Evolutionary conservation across 2,888 invertebrate genomes (phyloP).

Genomic region (Eristalis arbustorum): DNA sequence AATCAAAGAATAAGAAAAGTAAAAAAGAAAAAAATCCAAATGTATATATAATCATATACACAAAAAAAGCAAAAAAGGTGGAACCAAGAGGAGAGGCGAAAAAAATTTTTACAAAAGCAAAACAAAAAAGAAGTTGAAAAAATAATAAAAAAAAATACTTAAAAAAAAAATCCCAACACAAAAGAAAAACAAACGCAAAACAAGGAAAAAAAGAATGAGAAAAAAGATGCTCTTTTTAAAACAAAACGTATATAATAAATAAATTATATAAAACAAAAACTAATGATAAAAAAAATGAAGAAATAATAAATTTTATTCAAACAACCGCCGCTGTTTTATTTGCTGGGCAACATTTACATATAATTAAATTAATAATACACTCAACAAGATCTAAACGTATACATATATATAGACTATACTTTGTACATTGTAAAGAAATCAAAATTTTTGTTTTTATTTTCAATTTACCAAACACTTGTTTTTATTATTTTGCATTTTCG

Average conservation of each 20-base stretch:
- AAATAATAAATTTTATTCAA: constrained; percentile 59
- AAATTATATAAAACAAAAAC: constrained; percentile 57
- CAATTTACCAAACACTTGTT: background rate
- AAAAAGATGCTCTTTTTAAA: constrained; percentile 45
- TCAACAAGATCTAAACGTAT: background rate
- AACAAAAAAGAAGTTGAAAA: constrained; percentile 26
- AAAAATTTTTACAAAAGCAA: constrained; percentile 43
- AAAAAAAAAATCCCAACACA: constrained; percentile 39
- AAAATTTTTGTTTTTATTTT: background rate
- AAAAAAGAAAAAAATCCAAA: constrained; percentile 52
- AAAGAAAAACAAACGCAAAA: constrained; percentile 62
- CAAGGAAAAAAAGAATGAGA: constrained; percentile 69
- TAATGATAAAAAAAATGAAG: constrained; percentile 58
- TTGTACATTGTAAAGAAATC: constrained; percentile 6
- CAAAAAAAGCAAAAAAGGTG: constrained; percentile 52
- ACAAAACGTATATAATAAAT: constrained; percentile 50
- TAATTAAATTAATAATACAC: background rate
- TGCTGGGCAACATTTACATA: background rate
- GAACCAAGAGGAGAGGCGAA: constrained; percentile 55
- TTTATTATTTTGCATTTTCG: background rate
- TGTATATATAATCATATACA: constrained; percentile 68
- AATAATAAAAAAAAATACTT: constrained; percentile 28
- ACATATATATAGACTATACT: background rate
- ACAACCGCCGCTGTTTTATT: constrained; percentile 47
- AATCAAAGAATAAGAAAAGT: constrained; percentile 61